Percentiles rank a stretch among this genome's conserved stretches.
Evolutionary conservation across 2,113 vertebrate species (phyloP).

Genomic region (Cavia porcellus): DNA sequence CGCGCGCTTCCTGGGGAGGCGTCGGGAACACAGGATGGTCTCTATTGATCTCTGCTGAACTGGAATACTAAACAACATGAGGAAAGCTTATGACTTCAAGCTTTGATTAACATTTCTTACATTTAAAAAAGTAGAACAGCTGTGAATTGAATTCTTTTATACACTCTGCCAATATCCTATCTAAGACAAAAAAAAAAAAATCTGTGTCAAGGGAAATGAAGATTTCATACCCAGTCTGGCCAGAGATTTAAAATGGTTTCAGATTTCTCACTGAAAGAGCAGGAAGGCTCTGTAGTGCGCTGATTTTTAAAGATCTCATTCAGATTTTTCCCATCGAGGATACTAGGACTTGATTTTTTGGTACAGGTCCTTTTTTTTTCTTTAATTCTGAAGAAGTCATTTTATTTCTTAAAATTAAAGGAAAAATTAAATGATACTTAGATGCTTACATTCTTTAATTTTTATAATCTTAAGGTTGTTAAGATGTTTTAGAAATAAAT

Average conservation of each 20-base stretch:
- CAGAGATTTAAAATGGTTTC: constrained; percentile 76
- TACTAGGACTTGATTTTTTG: constrained; percentile 34
- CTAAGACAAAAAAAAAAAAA: constrained; percentile 74
- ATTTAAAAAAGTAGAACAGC: constrained; percentile 90
- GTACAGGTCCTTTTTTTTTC: neutral
- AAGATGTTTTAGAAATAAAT: constrained; percentile 43
- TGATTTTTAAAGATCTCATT: constrained; percentile 10
- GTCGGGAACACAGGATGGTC: constrained; percentile 90
- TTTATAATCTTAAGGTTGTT: constrained; percentile 17
- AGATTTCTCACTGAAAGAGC: constrained; percentile 66
- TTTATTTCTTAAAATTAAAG: constrained; percentile 65
- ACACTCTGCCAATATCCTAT: constrained; percentile 86
- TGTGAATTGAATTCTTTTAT: constrained; percentile 91
- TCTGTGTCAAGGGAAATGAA: constrained; percentile 81
- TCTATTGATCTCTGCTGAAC: constrained; percentile 91
- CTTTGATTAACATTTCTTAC: constrained; percentile 91
- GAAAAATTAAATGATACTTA: constrained; percentile 38
- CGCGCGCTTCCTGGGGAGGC: constrained; percentile 90
- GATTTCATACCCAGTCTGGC: constrained; percentile 77
- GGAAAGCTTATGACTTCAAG: constrained; percentile 90
- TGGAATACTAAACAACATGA: constrained; percentile 90
- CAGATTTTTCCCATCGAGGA: neutral
- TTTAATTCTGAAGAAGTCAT: constrained; percentile 4
- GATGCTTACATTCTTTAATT: constrained; percentile 45
- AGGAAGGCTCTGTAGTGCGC: constrained; percentile 17